These are phyloP conservation scores for Caenorhabditis macrosperma DNA, from an alignment of 2,888 invertebrate genomes.

Conservation along the genomic window DNA sequence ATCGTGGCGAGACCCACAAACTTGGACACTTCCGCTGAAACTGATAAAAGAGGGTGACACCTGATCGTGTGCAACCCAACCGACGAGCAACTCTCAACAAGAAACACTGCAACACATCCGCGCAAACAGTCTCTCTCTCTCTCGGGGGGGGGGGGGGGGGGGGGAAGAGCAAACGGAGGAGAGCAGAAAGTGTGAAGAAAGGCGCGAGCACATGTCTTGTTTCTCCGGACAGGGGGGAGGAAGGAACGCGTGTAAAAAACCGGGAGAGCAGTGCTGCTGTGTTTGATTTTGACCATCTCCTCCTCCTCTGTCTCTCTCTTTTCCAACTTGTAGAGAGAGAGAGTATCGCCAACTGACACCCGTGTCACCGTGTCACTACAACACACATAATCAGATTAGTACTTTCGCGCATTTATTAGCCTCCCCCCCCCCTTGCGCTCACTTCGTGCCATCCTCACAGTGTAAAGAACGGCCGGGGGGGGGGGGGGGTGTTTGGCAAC, in stretches of 20 bases:
- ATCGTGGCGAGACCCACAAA: no score
- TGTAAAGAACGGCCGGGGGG: not conserved
- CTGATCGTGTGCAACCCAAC: constrained; percentile 19
- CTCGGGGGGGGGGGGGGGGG: not conserved
- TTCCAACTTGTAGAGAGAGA: no score
- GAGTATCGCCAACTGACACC: no score
- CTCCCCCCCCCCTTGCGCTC: no score
- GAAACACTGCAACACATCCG: constrained; percentile 40
- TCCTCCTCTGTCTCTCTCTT: not conserved
- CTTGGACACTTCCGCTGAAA: not conserved
- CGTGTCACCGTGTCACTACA: not conserved
- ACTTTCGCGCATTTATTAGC: constrained; percentile 46
- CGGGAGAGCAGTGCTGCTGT: not conserved
- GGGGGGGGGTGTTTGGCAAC: no score
- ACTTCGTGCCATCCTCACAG: no score
- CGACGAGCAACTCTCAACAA: not conserved
- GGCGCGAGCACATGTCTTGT: constrained; percentile 15
- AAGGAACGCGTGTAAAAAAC: not conserved
- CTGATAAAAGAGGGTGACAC: constrained; percentile 31
- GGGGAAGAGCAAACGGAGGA: constrained; percentile 26
- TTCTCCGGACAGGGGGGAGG: constrained; percentile 2
- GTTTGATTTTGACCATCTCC: constrained; percentile 19
- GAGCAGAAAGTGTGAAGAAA: constrained; percentile 37
- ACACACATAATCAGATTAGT: constrained; percentile 37
- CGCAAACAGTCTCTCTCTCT: constrained; percentile 26